phyloP scores from a whole-genome alignment of 2,888 invertebrate genomes.

The Caradrina clavipalpis region DNA sequence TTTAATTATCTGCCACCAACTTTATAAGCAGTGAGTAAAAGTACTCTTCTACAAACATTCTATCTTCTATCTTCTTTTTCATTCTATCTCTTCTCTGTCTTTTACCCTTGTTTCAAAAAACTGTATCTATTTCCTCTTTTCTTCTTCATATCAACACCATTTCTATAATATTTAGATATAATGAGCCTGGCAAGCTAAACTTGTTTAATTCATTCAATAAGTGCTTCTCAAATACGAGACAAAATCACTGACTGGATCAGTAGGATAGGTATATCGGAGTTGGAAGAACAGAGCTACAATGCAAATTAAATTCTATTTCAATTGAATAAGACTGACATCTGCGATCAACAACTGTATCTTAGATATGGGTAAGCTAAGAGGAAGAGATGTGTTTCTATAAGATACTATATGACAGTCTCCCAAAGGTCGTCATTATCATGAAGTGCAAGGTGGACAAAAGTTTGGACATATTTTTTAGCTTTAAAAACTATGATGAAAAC shows the following conservation, averaged over 20 bases:
- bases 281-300: background rate
- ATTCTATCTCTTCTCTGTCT: background rate
- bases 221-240: background rate
- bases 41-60: background rate
- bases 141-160: background rate
- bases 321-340: background rate
- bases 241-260: background rate
- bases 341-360: background rate
- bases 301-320: background rate
- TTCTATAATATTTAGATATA: background rate
- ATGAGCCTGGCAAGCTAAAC: slow-evolving; percentile 31
- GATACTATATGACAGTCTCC: background rate
- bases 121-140: background rate
- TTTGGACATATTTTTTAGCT: background rate
- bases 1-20: too few relatives aligned
- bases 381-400: background rate
- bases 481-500: background rate
- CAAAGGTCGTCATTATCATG: background rate
- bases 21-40: too few relatives aligned
- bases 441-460: background rate
- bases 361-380: background rate
- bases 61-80: too few relatives aligned
- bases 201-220: background rate
- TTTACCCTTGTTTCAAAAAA: background rate
- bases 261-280: slow-evolving; percentile 12